These are phyloP conservation scores for Eucera pruinosa DNA, from an alignment of 2,888 invertebrate species.

Conservation along the genomic window DNA sequence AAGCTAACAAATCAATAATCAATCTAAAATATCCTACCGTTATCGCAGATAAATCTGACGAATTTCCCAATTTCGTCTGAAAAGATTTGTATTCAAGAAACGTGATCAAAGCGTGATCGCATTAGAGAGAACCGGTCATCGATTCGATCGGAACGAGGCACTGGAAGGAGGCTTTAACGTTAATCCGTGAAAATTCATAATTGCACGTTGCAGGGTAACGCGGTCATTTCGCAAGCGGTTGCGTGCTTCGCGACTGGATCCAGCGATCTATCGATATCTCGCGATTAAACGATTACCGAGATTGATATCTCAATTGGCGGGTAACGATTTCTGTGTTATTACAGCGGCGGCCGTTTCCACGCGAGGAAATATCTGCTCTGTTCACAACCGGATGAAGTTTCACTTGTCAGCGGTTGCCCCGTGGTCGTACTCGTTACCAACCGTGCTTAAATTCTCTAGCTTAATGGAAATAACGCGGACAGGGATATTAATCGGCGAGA, in stretches of 20 bases:
- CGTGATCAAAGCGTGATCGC: neutral
- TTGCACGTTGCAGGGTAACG: conserved; percentile 62
- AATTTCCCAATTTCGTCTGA: too few relatives aligned
- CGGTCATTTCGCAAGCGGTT: conserved; percentile 54
- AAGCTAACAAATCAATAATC: too few relatives aligned
- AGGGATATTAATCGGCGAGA: neutral
- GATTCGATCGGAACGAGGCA: conserved; percentile 41
- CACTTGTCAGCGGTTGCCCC: conserved; percentile 58
- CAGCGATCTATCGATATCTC: conserved; percentile 66
- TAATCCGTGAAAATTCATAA: conserved; percentile 73
- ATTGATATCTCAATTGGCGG: conserved; percentile 73
- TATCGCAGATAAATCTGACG: too few relatives aligned
- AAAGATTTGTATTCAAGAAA: too few relatives aligned
- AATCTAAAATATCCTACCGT: too few relatives aligned
- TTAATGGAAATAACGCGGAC: conserved; percentile 34
- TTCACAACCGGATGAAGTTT: conserved; percentile 50
- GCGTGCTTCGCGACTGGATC: conserved; percentile 39
- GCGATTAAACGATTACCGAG: conserved; percentile 71
- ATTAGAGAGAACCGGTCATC: conserved; percentile 42
- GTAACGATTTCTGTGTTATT: conserved; percentile 62
- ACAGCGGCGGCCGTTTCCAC: conserved; percentile 58
- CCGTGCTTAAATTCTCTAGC: conserved; percentile 32
- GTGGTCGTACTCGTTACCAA: conserved; percentile 22
- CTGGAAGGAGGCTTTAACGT: conserved; percentile 53
- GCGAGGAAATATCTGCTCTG: conserved; percentile 44